Percentiles rank a stretch among this genome's conserved stretches.
phyloP scores from a whole-genome alignment of 2,113 vertebrate genomes.

The Alethe diademata region DNA sequence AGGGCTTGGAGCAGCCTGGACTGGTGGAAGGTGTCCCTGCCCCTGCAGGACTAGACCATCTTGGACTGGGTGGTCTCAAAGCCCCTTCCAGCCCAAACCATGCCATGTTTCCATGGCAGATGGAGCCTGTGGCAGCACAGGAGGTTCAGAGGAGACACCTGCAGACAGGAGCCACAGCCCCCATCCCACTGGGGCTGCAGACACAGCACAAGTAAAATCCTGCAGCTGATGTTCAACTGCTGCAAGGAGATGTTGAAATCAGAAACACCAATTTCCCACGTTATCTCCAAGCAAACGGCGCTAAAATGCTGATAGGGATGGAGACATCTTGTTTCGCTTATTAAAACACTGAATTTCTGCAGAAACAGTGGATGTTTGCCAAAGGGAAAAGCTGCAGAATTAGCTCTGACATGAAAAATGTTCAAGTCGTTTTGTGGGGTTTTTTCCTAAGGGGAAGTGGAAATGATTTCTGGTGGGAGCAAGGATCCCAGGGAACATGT shows the following conservation, averaged over 20 bases:
- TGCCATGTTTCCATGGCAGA: background rate
- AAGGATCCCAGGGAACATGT: background rate
- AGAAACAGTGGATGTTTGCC: background rate
- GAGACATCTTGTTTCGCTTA: background rate
- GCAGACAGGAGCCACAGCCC: background rate
- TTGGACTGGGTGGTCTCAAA: too few species aligned
- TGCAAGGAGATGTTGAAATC: background rate
- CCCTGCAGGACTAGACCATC: background rate
- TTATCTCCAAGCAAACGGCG: background rate
- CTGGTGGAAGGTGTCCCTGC: background rate
- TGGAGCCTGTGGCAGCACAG: background rate
- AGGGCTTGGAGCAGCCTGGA: background rate
- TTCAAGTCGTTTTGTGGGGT: accelerated
- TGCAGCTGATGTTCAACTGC: background rate
- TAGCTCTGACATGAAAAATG: background rate
- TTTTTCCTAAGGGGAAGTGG: background rate
- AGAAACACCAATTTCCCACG: background rate
- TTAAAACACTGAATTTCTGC: background rate
- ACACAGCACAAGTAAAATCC: background rate
- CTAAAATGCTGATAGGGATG: background rate
- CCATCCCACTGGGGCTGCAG: accelerated
- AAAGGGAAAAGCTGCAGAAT: background rate
- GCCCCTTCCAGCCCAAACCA: background rate
- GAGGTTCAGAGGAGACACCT: background rate
- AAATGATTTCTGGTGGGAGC: background rate